phyloP scores from a whole-genome alignment of 2,888 invertebrate species.

The Protula sp. region DNA sequence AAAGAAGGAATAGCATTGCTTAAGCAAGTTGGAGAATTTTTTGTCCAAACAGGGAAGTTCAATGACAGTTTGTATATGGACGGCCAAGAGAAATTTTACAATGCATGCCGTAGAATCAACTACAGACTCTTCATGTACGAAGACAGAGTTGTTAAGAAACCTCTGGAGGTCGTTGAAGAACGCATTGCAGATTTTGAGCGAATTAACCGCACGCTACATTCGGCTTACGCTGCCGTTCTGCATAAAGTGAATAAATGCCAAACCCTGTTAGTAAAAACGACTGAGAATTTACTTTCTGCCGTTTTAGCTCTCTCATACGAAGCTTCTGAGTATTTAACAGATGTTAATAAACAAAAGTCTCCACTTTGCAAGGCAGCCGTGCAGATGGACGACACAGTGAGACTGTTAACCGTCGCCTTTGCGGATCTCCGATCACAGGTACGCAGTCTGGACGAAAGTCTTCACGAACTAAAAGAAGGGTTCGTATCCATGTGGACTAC shows the following conservation, averaged over 20 bases:
- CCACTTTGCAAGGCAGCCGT: no score
- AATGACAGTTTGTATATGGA: not conserved
- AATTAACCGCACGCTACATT: not conserved
- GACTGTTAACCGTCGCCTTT: no score
- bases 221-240: not conserved
- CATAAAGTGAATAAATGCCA: no score
- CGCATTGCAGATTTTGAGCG: not conserved
- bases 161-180: not conserved
- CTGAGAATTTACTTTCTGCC: no score
- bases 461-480: not conserved
- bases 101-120: not conserved
- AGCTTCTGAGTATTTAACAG: no score
- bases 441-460: no score
- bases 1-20: not conserved
- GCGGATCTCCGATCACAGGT: no score
- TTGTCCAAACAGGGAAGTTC: not conserved
- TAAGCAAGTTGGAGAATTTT: not conserved
- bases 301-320: no score
- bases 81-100: not conserved
- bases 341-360: no score
- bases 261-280: no score
- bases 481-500: not conserved
- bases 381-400: no score
- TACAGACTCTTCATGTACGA: not conserved
- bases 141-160: not conserved